Evolutionary conservation across 2,113 vertebrate genomes (phyloP).

Genomic region (Cyphomyrus plagiostoma): DNA sequence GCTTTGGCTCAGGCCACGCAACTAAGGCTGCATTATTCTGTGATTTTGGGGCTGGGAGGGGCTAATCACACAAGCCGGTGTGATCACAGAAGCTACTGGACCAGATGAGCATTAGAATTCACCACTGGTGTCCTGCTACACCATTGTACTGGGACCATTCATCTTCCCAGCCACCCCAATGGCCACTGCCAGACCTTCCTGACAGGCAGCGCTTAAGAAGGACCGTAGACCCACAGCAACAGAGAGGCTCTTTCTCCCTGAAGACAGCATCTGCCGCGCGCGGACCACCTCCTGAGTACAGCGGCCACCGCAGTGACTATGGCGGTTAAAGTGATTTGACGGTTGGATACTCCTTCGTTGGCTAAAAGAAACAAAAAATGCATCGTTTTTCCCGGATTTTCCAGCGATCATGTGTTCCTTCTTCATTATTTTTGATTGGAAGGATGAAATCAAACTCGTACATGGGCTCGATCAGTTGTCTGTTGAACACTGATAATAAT

Average conservation of each 20-base stretch:
- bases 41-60: background rate
- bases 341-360: background rate
- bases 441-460: background rate
- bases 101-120: slow-evolving; percentile 27
- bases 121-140: slow-evolving; percentile 11
- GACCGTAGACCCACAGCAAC: background rate
- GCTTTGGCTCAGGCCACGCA: background rate
- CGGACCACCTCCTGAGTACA: background rate
- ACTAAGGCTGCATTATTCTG: slow-evolving; percentile 21
- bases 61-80: background rate
- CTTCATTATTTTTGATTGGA: background rate
- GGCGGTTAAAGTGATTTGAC: background rate
- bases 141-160: slow-evolving; percentile 19
- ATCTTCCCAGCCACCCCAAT: slow-evolving; percentile 9
- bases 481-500: background rate
- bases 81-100: background rate
- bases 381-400: background rate
- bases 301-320: background rate
- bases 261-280: slow-evolving; percentile 13
- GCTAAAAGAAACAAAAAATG: background rate
- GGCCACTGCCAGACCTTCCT: background rate
- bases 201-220: slow-evolving; percentile 3
- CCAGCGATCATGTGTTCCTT: background rate
- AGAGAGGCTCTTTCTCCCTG: slow-evolving; percentile 15
- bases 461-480: background rate